These are phyloP conservation scores for Eupithecia tripunctaria DNA, from an alignment of 2,888 invertebrate genomes.

Conservation along the genomic window DNA sequence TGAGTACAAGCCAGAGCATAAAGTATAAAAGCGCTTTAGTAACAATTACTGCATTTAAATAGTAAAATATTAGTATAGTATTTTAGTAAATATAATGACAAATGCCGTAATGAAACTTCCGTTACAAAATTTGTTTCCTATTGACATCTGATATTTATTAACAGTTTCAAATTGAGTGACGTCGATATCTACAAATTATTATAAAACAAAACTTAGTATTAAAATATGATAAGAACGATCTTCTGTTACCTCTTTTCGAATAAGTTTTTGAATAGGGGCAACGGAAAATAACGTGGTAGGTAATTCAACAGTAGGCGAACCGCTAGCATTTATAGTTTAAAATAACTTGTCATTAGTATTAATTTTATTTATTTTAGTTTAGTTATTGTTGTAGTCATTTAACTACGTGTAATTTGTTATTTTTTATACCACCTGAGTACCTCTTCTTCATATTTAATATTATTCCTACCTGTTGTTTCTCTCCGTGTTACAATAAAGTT, in stretches of 20 bases:
- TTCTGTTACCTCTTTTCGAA: slow-evolving; percentile 83
- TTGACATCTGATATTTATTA: slow-evolving; percentile 47
- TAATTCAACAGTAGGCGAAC: slow-evolving; percentile 76
- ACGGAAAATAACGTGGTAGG: slow-evolving; percentile 76
- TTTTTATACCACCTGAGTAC: slow-evolving; percentile 82
- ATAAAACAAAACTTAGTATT: slow-evolving; percentile 69
- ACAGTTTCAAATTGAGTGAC: slow-evolving; percentile 46
- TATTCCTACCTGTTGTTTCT: slow-evolving; percentile 43
- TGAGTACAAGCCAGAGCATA: slow-evolving; percentile 3
- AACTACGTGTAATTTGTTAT: slow-evolving; percentile 74
- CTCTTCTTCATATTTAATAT: slow-evolving; percentile 74
- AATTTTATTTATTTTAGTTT: slow-evolving; percentile 82
- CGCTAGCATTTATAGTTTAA: slow-evolving; percentile 78
- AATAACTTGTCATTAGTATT: slow-evolving; percentile 84
- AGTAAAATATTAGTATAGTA: slow-evolving; percentile 51
- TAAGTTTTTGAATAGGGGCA: slow-evolving; percentile 72
- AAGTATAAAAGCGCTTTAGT: slow-evolving; percentile 29
- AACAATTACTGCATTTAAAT: slow-evolving; percentile 46
- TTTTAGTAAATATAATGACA: slow-evolving; percentile 49
- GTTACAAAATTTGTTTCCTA: slow-evolving; percentile 56
- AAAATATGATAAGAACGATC: slow-evolving; percentile 75
- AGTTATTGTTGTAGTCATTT: slow-evolving; percentile 71
- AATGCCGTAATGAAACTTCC: slow-evolving; percentile 55
- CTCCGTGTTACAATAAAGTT: slow-evolving; percentile 55
- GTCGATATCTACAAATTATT: slow-evolving; percentile 55